Base-by-base conservation (phyloP, 1,140 invertebrate genomes). In the Polypedilum vanderplanki region DNA sequence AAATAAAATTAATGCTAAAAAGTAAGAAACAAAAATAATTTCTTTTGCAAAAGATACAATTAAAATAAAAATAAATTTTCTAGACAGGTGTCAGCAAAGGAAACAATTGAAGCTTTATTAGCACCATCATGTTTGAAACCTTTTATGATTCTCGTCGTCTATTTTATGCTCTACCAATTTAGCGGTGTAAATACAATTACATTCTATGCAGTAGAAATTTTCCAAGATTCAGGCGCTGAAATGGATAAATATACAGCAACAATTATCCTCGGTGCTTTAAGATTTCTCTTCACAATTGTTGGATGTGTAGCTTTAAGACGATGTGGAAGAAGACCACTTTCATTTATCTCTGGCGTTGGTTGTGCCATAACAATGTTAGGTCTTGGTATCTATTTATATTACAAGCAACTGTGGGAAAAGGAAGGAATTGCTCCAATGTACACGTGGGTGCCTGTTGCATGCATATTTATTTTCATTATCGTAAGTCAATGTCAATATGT, bases 131-230 rank as follows among this genome's bases (percentile, higher is more conserved):
- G 88, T 1, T 77, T 90, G 64, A 90, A 89, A 76, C 90, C 90
- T 0, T 90, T 90, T 77, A 76, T 83, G 0, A 85, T 91, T 9
- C 81, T 91, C 0, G 85, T 87, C 3, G 67, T 88, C 0, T 91
- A 91, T 79, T 91, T 92, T 81, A 83, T 90, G 75, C 88, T 91
- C 73, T 91, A 91, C 79, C 90, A 91, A 78, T 90, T 89, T 84
- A 89, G 88, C 40, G 90, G 90, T 0, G 88, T 90, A 1, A 91
- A 93, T 78, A 89, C 90, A 3, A 85, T 93, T 18, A 92, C 92
- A 17, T 94, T 93, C 78, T 93, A 93, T 77, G 88, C 91, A 0
- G 89, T 91, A 5, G 86, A 90, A 76, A 90, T 94, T 3, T 92
- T 93, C 80, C 79, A 87, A 85, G 83, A 86, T 57, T 88, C 88